These are phyloP conservation scores for Heliconius ethilla DNA, from an alignment of 2,888 invertebrate species.

Conservation along the genomic window DNA sequence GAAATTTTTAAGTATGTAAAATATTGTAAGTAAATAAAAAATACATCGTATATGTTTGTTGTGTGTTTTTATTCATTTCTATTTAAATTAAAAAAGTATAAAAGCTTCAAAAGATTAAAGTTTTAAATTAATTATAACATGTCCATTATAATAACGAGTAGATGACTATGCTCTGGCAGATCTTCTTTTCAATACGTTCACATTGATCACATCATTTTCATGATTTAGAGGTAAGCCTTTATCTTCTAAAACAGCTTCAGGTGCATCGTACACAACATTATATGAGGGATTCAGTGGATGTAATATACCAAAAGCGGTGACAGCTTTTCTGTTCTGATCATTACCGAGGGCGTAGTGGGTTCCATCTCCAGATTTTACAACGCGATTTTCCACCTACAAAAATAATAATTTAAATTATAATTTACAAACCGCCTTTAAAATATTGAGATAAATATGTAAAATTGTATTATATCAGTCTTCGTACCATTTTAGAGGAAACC, in stretches of 20 bases:
- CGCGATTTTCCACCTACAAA: conserved; percentile 79
- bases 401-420: neutral
- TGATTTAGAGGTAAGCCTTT: conserved; percentile 68
- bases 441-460: neutral
- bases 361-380: conserved; percentile 85
- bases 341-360: conserved; percentile 79
- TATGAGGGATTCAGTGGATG: conserved; percentile 74
- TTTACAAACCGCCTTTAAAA: neutral
- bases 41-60: neutral
- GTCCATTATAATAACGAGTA: neutral
- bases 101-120: neutral
- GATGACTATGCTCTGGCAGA: conserved; percentile 28
- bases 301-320: conserved; percentile 61
- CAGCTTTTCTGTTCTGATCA: conserved; percentile 60
- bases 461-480: neutral
- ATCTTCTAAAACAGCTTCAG: conserved; percentile 57
- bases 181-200: conserved; percentile 44
- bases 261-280: conserved; percentile 58
- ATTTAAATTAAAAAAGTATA: neutral
- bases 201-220: conserved; percentile 60
- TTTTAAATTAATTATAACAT: neutral
- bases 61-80: neutral
- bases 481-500: conserved; percentile 68
- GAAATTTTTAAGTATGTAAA: neutral
- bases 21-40: neutral